Conservation (phyloP, 2,797 vertebrate genomes). For the Sparus aurata region DNA sequence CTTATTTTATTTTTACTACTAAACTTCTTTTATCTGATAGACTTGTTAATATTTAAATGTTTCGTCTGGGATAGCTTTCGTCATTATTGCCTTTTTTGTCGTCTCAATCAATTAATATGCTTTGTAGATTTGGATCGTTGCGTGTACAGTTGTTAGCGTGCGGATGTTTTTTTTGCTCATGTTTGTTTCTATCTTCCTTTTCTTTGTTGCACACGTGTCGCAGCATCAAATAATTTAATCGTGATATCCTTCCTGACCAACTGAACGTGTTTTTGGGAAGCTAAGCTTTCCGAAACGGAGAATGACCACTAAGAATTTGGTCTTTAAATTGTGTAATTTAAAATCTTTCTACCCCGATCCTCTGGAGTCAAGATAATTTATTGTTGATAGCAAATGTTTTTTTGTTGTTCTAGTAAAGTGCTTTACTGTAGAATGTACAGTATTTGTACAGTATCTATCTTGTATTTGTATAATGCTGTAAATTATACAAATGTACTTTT, state of each 20-base stretch:
- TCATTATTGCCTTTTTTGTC: conserved; percentile 17
- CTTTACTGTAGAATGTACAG: conserved; percentile 77
- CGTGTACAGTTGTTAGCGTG: conserved; percentile 64
- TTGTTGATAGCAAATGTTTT: conserved; percentile 43
- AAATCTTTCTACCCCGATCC: conserved; percentile 15
- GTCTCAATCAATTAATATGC: conserved; percentile 20
- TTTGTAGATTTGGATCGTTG: conserved; percentile 59
- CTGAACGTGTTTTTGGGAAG: conserved; percentile 44
- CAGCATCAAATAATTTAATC: conserved; percentile 12
- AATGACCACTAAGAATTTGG: conserved; percentile 57
- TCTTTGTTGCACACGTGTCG: conserved; percentile 1
- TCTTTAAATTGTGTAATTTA: conserved; percentile 69
- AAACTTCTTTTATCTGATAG: conserved; percentile 51
- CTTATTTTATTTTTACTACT: conserved; percentile 43
- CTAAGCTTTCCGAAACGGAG: conserved; percentile 27
- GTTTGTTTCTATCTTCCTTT: neutral
- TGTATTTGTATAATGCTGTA: conserved; percentile 71
- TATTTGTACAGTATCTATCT: conserved; percentile 79
- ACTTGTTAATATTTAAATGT: conserved; percentile 70
- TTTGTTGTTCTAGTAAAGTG: conserved; percentile 50
- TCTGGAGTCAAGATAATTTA: conserved; percentile 60
- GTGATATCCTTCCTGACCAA: conserved; percentile 48
- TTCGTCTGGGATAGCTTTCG: conserved; percentile 12
- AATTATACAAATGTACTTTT: conserved; percentile 60
- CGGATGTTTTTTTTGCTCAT: conserved; percentile 16